Base-by-base conservation (phyloP, 64 coral and sea anemone genomes). In the Exaiptasia diaphana region DNA sequence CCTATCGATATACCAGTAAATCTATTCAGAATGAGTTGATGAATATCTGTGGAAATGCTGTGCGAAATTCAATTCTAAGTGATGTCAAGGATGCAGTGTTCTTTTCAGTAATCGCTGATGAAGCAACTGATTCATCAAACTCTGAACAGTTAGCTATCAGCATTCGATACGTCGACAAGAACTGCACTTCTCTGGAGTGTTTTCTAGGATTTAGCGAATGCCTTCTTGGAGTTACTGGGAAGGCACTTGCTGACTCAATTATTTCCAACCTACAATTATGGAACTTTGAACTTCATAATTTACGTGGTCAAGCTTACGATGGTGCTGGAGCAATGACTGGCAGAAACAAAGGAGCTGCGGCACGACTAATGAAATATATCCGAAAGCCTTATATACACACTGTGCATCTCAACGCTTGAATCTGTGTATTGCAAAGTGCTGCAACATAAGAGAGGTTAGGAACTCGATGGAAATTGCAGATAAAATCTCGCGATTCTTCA, bases 11-110 rank as follows among this genome's bases (percentile, higher is more conserved):
- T 63, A 81, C 62, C 18, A 81, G 78, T 53, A 70, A 70, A 45
- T 27, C 59, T 30, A 82, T 68, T 5, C 78, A 82, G 78, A 82
- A 82, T 53, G 78, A 82, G 78, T 43, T 82, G 42, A 67, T 82
- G 15, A 68, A 63, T 3, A 20, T 82, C 24, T 82, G 78, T 11
- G 78, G 62, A n/a, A 37, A 82, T 31, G 12, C 39, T 35, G 54
- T 82, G 24, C 41, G 59, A 53, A 36, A 64, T 43, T 48, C 37
- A 41, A 35, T 68, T 29, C 42, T 50, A 28, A 30, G 36, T 34
- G 78, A 82, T 1, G 54, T 82, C 59, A 82, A 45, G 24, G 63
- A 82, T 59, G 38, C 81, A 12, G 31, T n/a, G 53, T 83, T 46
- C 49, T 82, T 72, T 41, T 29, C 81, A 24, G 36, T 83, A 24